phyloP scores from a whole-genome alignment of 2,113 vertebrate species.

The Procavia capensis region DNA sequence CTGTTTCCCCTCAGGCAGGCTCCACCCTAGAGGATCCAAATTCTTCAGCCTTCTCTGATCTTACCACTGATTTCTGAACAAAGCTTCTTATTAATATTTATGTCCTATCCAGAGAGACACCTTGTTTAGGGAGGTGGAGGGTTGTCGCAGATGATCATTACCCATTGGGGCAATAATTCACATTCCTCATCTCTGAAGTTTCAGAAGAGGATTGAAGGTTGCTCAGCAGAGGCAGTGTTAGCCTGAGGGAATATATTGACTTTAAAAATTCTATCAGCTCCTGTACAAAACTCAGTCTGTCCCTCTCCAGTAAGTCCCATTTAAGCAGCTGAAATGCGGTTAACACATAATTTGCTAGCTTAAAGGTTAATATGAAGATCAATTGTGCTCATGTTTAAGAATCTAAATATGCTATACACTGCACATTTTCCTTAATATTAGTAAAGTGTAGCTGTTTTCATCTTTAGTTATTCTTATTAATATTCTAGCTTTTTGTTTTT shows the following conservation, averaged over 20 bases:
- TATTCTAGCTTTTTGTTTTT: neutral
- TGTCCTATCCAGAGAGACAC: constrained; percentile 76
- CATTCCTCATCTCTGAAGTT: constrained; percentile 73
- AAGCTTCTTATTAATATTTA: constrained; percentile 86
- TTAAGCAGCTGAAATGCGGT: constrained; percentile 53
- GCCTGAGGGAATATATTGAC: constrained; percentile 75
- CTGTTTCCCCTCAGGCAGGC: constrained; percentile 73
- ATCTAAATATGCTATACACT: neutral
- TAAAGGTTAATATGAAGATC: neutral
- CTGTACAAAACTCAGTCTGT: constrained; percentile 57
- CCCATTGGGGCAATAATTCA: constrained; percentile 76
- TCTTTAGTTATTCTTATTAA: neutral
- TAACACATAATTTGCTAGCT: neutral
- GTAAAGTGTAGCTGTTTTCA: neutral
- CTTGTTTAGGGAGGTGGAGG: constrained; percentile 68
- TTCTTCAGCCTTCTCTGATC: constrained; percentile 77
- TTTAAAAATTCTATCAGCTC: constrained; percentile 57
- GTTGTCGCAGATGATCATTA: constrained; percentile 80
- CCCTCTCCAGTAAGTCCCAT: constrained; percentile 47
- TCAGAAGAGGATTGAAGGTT: constrained; percentile 70
- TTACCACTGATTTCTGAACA: constrained; percentile 73
- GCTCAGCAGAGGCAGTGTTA: constrained; percentile 60
- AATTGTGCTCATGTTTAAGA: constrained; percentile 5
- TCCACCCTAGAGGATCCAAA: constrained; percentile 56
- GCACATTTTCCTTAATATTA: neutral